Conservation (phyloP, 2,113 vertebrate genomes). For the Macquaria australasica region DNA sequence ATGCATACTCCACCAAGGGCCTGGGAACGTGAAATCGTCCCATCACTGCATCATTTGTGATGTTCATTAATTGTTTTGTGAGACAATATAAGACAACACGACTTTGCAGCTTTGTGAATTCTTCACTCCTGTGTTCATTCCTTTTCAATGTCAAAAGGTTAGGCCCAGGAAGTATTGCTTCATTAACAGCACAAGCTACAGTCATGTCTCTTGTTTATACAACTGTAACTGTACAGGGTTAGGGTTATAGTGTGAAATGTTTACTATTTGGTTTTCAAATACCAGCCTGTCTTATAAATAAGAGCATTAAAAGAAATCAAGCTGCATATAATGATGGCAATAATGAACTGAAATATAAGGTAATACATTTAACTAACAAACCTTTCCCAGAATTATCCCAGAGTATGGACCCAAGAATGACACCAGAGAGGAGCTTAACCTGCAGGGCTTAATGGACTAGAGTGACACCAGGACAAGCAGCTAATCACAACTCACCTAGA, state of each 20-base stretch:
- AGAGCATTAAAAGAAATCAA: not conserved
- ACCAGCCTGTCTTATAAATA: not conserved
- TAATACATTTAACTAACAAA: not conserved
- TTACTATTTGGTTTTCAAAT: not conserved
- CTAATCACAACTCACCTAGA: constrained; percentile 88
- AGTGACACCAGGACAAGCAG: constrained; percentile 21
- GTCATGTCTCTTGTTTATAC: constrained; percentile 3
- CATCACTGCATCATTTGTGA: not conserved
- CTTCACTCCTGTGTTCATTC: not conserved
- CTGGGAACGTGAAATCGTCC: not conserved
- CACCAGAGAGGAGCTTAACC: constrained; percentile 6
- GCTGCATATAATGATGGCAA: not conserved
- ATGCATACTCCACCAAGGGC: not conserved
- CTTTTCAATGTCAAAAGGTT: not conserved
- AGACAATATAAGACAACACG: not conserved
- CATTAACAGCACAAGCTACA: not conserved
- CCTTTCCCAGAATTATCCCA: not conserved
- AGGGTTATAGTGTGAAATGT: not conserved
- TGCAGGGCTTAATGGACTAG: not conserved
- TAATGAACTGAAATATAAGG: not conserved
- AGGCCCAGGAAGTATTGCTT: not conserved
- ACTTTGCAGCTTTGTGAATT: not conserved
- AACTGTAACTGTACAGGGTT: constrained; percentile 7
- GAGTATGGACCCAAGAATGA: constrained; percentile 7
- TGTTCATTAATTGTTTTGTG: not conserved